These are phyloP conservation scores for Grammomys dolichurus DNA, from an alignment of 2,113 vertebrate species.

Conservation along the genomic window DNA sequence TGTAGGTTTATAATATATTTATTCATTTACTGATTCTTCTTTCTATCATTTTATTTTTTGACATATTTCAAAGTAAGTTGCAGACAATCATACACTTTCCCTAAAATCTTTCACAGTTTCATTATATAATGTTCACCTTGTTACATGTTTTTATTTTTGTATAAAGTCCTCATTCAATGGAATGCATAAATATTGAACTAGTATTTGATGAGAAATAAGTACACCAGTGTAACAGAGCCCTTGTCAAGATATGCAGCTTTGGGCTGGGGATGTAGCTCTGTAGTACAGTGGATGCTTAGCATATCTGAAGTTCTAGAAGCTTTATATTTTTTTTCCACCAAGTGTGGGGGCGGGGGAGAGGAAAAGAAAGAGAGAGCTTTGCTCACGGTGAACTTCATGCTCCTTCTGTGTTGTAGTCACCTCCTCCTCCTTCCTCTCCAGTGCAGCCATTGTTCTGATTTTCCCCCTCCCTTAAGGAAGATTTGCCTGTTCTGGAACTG, in stretches of 20 bases:
- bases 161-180: slow-evolving; percentile 22
- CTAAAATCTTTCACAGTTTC: background rate
- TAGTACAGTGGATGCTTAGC: background rate
- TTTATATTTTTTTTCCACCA: background rate
- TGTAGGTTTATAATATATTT: background rate
- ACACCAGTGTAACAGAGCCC: background rate
- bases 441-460: background rate
- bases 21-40: background rate
- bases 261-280: background rate
- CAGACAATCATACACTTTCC: background rate
- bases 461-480: background rate
- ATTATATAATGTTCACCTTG: slow-evolving; percentile 43
- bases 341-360: too few species aligned
- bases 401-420: background rate
- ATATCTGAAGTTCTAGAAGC: background rate
- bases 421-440: background rate
- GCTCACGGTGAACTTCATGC: background rate
- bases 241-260: background rate
- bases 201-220: slow-evolving; percentile 36
- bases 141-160: background rate
- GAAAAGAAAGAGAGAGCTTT: background rate
- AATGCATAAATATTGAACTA: slow-evolving; percentile 9
- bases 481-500: slow-evolving; percentile 19
- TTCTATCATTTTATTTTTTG: slow-evolving; percentile 25
- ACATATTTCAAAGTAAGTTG: slow-evolving; percentile 48